phyloP scores from a whole-genome alignment of 2,888 invertebrate genomes.

The Pherbina coryleti region DNA sequence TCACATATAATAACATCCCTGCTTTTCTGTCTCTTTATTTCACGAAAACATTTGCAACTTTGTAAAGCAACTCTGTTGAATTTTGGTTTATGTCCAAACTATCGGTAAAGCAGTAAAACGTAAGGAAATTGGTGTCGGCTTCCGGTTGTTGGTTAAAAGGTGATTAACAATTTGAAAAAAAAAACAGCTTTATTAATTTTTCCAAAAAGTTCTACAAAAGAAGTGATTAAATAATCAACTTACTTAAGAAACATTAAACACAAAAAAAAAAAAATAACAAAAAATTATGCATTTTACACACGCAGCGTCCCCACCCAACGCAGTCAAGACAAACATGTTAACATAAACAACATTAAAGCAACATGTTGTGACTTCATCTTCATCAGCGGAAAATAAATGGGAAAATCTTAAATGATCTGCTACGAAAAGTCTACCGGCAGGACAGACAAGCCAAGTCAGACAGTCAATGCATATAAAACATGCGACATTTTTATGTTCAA shows the following conservation, averaged over 20 bases:
- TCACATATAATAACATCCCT: too few relatives aligned
- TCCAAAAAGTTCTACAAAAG: background rate
- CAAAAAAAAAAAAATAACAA: background rate
- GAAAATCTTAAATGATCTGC: background rate
- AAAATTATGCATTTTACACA: background rate
- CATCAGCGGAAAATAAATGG: background rate
- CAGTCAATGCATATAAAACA: slow-evolving; percentile 36
- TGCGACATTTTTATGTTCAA: slow-evolving; percentile 40
- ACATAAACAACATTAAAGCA: slow-evolving; percentile 4
- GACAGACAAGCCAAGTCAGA: slow-evolving; percentile 5
- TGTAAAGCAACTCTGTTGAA: background rate
- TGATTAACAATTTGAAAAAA: background rate
- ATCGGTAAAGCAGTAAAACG: background rate
- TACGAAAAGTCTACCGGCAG: background rate
- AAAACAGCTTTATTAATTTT: background rate
- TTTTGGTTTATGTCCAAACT: background rate
- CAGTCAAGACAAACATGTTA: background rate
- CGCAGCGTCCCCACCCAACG: background rate
- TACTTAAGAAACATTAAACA: background rate
- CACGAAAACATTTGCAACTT: background rate
- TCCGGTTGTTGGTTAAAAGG: background rate
- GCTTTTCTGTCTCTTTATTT: too few relatives aligned
- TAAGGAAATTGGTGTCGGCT: background rate
- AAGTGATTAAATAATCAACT: background rate
- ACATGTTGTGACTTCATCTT: slow-evolving; percentile 7